Evolutionary conservation across 2,888 invertebrate species (phyloP), one percentile per base, ranked within the genome.

Genomic region (Mantis religiosa): DNA sequence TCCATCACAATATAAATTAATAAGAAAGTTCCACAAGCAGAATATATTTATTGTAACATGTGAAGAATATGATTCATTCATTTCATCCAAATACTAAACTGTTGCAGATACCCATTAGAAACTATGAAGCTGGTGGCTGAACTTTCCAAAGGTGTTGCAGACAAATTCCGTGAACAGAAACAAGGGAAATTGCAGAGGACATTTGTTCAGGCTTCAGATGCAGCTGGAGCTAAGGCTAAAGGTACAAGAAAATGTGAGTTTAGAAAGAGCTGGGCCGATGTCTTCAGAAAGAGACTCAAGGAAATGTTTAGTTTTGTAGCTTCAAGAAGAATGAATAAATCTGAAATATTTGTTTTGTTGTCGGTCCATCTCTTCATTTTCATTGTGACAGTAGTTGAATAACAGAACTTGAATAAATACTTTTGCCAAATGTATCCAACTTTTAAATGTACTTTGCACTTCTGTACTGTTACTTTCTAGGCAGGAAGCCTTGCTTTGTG

Each of bases 41-140:
- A n/a, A n/a, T n/a, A n/a, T n/a, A n/a, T 30, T 34, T 34, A 34
- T 34, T 34, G 34, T 7, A 34, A 12, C 12, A 41, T 41, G 41
- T 12, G 2, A 41, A 34, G 34, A 9, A 41, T 4, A 30, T 30
- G 2, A 41, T 12, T 12, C 2, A 12, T 41, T 41, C 41, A 41
- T 41, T 41, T 0, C 12, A 41, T 6, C 41, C 27, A 28, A 83
- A 2, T 0, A 15, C 30, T 84, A n/a, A 85, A 84, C 87, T 92
- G 41, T 85, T 90, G 15, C 93, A 97, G 97, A 91, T 98, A 98
- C 93, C 98, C 98, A 0, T 93, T 95, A 82, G 95, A 96, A 90
- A 96, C 98, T 0, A 98, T 98, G 98, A 93, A 95, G 82, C 93
- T 96, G 90, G 96, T 98, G 88, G 95, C 95, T 0, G 95, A 95